Conservation (phyloP, 30 jellyfish, hydroid and myxozoan genomes). For the Clytia hemisphaerica region DNA sequence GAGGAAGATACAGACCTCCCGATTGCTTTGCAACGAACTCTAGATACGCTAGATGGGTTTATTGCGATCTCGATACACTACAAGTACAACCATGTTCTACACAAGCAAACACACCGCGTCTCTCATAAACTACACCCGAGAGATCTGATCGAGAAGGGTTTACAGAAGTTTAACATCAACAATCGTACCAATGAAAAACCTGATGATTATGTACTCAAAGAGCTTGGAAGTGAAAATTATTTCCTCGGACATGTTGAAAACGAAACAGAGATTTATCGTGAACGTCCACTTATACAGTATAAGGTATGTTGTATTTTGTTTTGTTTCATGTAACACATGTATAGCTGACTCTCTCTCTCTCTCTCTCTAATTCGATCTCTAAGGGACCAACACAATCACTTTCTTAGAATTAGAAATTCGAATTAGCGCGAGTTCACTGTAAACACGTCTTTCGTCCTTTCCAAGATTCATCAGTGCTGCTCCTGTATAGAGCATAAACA, state of each 20-base stretch:
- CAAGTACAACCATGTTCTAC: conserved; percentile 5
- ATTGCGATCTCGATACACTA: conserved; percentile 4
- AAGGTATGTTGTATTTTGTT: conserved; percentile 30
- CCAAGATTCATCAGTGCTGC: too few relatives aligned
- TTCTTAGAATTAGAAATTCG: too few relatives aligned
- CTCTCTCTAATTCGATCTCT: too few relatives aligned
- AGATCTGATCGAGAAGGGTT: conserved; percentile 26
- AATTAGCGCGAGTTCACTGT: too few relatives aligned
- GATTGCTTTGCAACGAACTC: background rate
- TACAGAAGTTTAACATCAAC: conserved; percentile 23
- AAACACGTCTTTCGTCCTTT: too few relatives aligned
- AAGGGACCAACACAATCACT: too few relatives aligned
- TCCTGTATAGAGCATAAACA: too few relatives aligned
- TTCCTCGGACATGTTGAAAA: conserved; percentile 37
- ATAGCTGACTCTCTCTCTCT: too few relatives aligned
- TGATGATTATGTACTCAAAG: conserved; percentile 51
- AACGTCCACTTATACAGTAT: conserved; percentile 23
- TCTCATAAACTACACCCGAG: conserved; percentile 22
- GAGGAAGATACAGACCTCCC: conserved; percentile 50
- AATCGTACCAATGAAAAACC: conserved; percentile 18
- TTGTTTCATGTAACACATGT: too few relatives aligned
- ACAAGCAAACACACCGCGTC: conserved; percentile 25
- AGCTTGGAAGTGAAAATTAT: conserved; percentile 41
- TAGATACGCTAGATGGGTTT: background rate
- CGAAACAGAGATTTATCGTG: conserved; percentile 26